These are phyloP conservation scores for Galagoides demidoff DNA, from an alignment of 2,797 vertebrate species.

Conservation along the genomic window DNA sequence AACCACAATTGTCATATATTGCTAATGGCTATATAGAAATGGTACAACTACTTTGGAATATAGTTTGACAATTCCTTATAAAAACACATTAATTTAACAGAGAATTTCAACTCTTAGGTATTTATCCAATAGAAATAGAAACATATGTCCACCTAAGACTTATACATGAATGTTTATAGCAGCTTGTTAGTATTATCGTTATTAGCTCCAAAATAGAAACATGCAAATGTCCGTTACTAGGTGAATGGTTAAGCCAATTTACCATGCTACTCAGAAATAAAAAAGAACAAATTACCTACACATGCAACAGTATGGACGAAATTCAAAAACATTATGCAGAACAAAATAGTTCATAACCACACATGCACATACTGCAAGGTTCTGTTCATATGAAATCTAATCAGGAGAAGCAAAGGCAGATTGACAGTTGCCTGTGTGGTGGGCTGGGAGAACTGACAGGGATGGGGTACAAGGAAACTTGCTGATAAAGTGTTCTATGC, in stretches of 20 bases:
- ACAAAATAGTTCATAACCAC: background rate
- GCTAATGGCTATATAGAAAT: background rate
- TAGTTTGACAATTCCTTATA: background rate
- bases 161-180: background rate
- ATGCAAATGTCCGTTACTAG: background rate
- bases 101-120: background rate
- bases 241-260: background rate
- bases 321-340: background rate
- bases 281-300: background rate
- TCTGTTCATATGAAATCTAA: background rate
- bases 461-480: background rate
- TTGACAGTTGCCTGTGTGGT: background rate
- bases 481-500: background rate
- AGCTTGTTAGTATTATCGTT: background rate
- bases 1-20: background rate
- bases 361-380: background rate
- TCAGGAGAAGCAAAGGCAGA: background rate
- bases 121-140: conserved; percentile 36
- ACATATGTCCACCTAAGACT: background rate
- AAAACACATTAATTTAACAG: background rate
- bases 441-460: background rate
- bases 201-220: background rate
- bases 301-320: background rate
- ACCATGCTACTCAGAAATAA: background rate
- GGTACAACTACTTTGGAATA: background rate